Evolutionary conservation across 2,113 vertebrate genomes (phyloP).

Genomic region (Cheilinus undulatus): DNA sequence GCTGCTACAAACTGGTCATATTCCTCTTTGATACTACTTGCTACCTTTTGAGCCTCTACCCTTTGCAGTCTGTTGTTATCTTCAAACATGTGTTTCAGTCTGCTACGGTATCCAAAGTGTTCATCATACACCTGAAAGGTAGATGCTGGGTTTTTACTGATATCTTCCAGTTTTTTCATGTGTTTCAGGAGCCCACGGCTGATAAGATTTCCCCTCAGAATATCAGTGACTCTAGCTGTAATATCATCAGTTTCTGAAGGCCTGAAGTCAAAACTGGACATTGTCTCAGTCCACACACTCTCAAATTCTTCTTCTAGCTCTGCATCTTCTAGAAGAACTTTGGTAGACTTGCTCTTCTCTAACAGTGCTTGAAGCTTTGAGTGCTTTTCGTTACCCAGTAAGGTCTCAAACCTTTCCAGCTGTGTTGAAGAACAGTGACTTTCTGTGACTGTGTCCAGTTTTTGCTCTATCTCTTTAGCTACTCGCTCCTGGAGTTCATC

Average conservation of each 20-base stretch:
- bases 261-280: constrained; percentile 69
- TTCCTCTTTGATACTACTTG: constrained; percentile 52
- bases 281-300: constrained; percentile 69
- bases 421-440: constrained; percentile 65
- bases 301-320: constrained; percentile 80
- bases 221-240: constrained; percentile 50
- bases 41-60: constrained; percentile 54
- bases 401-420: constrained; percentile 64
- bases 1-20: constrained; percentile 67
- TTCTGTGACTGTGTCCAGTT: constrained; percentile 57
- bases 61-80: constrained; percentile 67
- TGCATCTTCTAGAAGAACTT: constrained; percentile 54
- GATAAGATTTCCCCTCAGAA: constrained; percentile 75
- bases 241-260: constrained; percentile 73
- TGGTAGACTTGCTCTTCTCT: constrained; percentile 60
- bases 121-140: constrained; percentile 68
- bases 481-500: constrained; percentile 56
- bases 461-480: constrained; percentile 50
- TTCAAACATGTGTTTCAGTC: constrained; percentile 72
- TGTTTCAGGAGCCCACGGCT: constrained; percentile 72
- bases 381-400: constrained; percentile 69
- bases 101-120: constrained; percentile 77
- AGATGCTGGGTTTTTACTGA: constrained; percentile 25
- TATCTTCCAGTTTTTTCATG: constrained; percentile 50
- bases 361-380: constrained; percentile 64